Percentiles rank a stretch among this genome's conserved stretches.
phyloP scores from a whole-genome alignment of 2,888 invertebrate species.

The Macaria liturata region DNA sequence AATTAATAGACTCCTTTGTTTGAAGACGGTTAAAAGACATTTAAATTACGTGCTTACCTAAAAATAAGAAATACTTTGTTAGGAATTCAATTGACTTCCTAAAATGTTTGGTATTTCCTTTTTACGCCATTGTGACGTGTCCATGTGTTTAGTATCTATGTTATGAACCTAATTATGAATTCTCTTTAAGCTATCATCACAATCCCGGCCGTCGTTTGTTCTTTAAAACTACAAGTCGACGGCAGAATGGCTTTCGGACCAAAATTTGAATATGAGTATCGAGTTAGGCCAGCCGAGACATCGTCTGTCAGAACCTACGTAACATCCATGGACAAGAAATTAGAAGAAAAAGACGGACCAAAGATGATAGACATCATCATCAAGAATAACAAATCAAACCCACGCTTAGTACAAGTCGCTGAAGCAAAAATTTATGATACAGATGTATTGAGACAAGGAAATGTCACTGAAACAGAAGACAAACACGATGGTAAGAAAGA shows the following conservation, averaged over 20 bases:
- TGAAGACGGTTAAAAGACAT: too few relatives aligned
- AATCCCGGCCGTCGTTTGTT: neutral
- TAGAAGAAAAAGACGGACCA: neutral
- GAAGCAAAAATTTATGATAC: conserved; percentile 6
- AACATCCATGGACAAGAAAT: neutral
- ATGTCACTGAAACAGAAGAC: neutral
- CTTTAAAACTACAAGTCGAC: conserved; percentile 43
- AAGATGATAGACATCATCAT: conserved; percentile 16
- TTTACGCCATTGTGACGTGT: too few relatives aligned
- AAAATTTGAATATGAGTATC: conserved; percentile 47
- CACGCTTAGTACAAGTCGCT: conserved; percentile 2
- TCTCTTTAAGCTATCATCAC: neutral
- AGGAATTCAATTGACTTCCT: too few relatives aligned
- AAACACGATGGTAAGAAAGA: neutral
- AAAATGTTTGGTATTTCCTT: too few relatives aligned
- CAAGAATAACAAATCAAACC: conserved; percentile 5
- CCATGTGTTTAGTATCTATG: too few relatives aligned
- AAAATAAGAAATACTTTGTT: too few relatives aligned
- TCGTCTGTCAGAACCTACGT: neutral
- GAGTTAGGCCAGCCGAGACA: conserved; percentile 15
- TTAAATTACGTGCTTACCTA: too few relatives aligned
- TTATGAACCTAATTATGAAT: too few relatives aligned
- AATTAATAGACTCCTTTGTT: too few relatives aligned
- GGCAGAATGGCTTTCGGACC: conserved; percentile 42
- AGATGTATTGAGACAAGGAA: too few relatives aligned